These are phyloP conservation scores for Plutella xylostella DNA, from an alignment of 2,888 invertebrate species.

Conservation along the genomic window DNA sequence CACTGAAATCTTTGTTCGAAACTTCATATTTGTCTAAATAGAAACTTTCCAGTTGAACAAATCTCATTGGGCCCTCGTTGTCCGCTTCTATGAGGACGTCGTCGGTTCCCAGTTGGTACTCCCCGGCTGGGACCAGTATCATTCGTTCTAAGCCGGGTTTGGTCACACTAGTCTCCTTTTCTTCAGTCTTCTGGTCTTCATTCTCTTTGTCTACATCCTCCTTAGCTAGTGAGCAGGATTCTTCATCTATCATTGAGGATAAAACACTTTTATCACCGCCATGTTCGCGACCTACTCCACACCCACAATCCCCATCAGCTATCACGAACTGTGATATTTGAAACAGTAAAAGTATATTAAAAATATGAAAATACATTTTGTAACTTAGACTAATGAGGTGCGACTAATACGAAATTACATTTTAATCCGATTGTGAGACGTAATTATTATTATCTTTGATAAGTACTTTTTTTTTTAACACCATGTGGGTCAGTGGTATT, in stretches of 20 bases:
- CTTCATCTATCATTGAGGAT: slow-evolving; percentile 5
- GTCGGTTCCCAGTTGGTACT: slow-evolving; percentile 84
- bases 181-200: too few species aligned
- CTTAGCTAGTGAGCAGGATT: neutral
- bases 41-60: slow-evolving; percentile 55
- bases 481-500: too few species aligned
- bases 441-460: too few species aligned
- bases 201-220: neutral
- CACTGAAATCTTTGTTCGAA: slow-evolving; percentile 82
- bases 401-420: too few species aligned
- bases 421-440: too few species aligned
- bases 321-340: slow-evolving; percentile 26
- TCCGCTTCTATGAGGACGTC: slow-evolving; percentile 82
- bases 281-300: slow-evolving; percentile 30
- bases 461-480: too few species aligned
- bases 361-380: too few species aligned
- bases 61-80: slow-evolving; percentile 82
- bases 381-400: too few species aligned
- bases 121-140: slow-evolving; percentile 79
- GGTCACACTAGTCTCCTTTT: too few species aligned
- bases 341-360: slow-evolving; percentile 18
- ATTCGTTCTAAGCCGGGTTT: slow-evolving; percentile 57
- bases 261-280: slow-evolving; percentile 19
- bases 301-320: slow-evolving; percentile 40
- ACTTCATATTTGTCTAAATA: slow-evolving; percentile 85